Conservation (phyloP, 2,888 invertebrate genomes). For the Heliconius ismenius region DNA sequence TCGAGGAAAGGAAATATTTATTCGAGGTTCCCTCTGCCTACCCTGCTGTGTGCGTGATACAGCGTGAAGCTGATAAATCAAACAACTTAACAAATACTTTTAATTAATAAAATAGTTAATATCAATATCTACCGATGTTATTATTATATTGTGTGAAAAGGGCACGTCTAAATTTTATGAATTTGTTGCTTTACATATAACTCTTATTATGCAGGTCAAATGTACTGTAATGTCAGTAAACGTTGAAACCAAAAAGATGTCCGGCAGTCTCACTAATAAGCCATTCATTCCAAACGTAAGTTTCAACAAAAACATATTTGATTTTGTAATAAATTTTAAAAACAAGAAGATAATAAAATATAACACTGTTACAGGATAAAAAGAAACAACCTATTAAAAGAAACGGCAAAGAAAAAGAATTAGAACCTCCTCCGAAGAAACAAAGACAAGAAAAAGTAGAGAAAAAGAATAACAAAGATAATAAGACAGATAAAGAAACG, state of each 20-base stretch:
- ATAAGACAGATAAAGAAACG: slow-evolving; percentile 27
- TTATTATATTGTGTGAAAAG: background rate
- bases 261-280: slow-evolving; percentile 66
- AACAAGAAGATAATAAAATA: background rate
- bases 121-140: background rate
- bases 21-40: too few relatives aligned
- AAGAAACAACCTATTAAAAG: slow-evolving; percentile 41
- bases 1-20: too few relatives aligned
- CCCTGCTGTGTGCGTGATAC: too few relatives aligned
- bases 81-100: background rate
- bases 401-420: slow-evolving; percentile 34
- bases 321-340: background rate
- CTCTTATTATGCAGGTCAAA: slow-evolving; percentile 65
- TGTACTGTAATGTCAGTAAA: slow-evolving; percentile 72
- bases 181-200: background rate
- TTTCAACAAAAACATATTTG: slow-evolving; percentile 28
- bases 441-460: slow-evolving; percentile 34
- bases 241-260: slow-evolving; percentile 63
- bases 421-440: slow-evolving; percentile 18
- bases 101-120: background rate
- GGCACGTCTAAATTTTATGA: background rate
- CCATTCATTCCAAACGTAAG: slow-evolving; percentile 62
- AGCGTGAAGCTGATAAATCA: too few relatives aligned
- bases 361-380: slow-evolving; percentile 50
- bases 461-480: slow-evolving; percentile 29